These are phyloP conservation scores for Lithobates sylvaticus DNA, from an alignment of 2,797 vertebrate species.

Conservation along the genomic window DNA sequence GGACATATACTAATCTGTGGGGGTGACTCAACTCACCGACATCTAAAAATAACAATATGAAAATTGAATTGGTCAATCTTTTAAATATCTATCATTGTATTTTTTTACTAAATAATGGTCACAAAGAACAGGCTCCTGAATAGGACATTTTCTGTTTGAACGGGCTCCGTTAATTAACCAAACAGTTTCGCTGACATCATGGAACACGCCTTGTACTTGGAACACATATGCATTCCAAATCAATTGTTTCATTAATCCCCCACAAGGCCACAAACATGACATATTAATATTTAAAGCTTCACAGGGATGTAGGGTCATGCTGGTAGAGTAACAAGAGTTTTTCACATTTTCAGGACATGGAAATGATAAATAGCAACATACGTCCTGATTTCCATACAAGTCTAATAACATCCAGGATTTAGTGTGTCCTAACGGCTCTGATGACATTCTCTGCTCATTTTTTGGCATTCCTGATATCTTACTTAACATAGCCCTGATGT, in stretches of 20 bases:
- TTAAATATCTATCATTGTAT: background rate
- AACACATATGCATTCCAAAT: conserved; percentile 53
- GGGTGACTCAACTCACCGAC: no score
- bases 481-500: conserved; percentile 10
- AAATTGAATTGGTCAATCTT: no score
- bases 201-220: conserved; percentile 52
- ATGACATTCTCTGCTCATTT: background rate
- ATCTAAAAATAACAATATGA: no score
- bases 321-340: conserved; percentile 11
- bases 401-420: background rate
- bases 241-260: conserved; percentile 54
- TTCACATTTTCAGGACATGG: background rate
- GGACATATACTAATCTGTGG: no score
- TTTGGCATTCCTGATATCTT: conserved; percentile 12
- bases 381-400: background rate
- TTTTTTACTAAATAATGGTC: background rate
- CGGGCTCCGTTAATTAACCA: conserved; percentile 26
- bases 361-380: background rate
- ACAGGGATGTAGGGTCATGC: conserved; percentile 26
- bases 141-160: conserved; percentile 23
- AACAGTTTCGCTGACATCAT: conserved; percentile 54
- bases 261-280: conserved; percentile 43
- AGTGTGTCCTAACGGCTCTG: background rate
- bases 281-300: conserved; percentile 42
- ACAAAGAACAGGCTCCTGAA: conserved; percentile 16